Evolutionary conservation across 2,113 vertebrate species (phyloP).

Genomic region (Egretta garzetta): DNA sequence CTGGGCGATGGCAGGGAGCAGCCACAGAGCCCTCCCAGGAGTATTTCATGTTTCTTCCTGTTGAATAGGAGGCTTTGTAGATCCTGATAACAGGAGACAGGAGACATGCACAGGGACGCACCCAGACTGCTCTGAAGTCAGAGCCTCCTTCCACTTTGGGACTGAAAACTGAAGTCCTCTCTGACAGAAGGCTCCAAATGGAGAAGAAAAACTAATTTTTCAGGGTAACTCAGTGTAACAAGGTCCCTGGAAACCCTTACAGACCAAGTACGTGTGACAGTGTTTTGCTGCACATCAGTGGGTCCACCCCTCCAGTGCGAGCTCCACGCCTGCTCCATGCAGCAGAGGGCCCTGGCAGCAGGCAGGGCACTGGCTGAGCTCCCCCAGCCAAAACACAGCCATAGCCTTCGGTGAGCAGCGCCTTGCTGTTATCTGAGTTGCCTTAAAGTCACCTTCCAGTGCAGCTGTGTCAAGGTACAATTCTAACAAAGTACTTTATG

Average conservation of each 20-base stretch:
- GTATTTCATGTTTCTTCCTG: neutral
- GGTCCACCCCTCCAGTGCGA: neutral
- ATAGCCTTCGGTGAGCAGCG: neutral
- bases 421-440: neutral
- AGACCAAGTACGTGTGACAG: neutral
- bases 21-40: neutral
- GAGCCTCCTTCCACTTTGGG: neutral
- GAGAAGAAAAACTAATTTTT: neutral
- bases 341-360: neutral
- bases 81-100: neutral
- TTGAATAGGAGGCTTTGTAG: neutral
- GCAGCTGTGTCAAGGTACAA: neutral
- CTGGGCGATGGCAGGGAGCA: neutral
- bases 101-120: neutral
- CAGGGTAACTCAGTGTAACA: neutral
- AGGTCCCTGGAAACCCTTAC: neutral
- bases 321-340: neutral
- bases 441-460: neutral
- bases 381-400: neutral
- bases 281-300: neutral
- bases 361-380: neutral
- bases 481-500: neutral
- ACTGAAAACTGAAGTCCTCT: neutral
- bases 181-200: neutral
- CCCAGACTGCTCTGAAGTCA: neutral